Evolutionary conservation across 1,140 invertebrate species (phyloP).

Genomic region (Solenopsis invicta): DNA sequence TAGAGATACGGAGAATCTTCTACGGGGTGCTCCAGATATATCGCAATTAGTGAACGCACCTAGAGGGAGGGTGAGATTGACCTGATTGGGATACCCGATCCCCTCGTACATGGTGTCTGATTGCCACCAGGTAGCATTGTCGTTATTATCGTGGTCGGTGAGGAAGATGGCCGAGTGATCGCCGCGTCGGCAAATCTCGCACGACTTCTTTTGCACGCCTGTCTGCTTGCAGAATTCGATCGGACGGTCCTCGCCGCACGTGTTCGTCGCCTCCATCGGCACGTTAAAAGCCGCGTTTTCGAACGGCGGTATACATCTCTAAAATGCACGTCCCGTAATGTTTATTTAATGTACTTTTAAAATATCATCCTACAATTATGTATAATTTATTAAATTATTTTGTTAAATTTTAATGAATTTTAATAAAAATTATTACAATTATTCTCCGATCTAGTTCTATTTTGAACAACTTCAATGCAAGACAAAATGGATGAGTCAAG

Average conservation of each 20-base stretch:
- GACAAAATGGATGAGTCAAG: no score
- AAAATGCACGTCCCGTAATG: conserved; percentile 78
- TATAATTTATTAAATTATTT: neutral
- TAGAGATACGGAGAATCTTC: neutral
- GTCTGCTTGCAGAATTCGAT: conserved; percentile 97
- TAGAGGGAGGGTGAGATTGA: conserved; percentile 96
- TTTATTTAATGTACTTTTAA: conserved; percentile 23
- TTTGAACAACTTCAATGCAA: no score
- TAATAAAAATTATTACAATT: neutral
- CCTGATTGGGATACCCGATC: conserved; percentile 95
- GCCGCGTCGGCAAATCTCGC: conserved; percentile 86
- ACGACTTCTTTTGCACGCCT: conserved; percentile 88
- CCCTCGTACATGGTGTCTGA: conserved; percentile 98
- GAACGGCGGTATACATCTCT: conserved; percentile 98
- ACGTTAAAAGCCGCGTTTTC: conserved; percentile 97
- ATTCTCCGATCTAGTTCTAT: no score
- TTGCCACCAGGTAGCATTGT: conserved; percentile 99
- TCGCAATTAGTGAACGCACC: conserved; percentile 88
- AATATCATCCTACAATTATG: conserved; percentile 34
- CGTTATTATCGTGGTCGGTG: conserved; percentile 96
- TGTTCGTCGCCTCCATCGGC: conserved; percentile 97
- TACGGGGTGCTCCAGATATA: neutral
- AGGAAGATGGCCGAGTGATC: conserved; percentile 93
- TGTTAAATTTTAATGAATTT: conserved; percentile 1
- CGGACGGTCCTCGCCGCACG: conserved; percentile 93